Base-by-base conservation (phyloP, 1,140 invertebrate species). In the Polypedilum pembai region DNA sequence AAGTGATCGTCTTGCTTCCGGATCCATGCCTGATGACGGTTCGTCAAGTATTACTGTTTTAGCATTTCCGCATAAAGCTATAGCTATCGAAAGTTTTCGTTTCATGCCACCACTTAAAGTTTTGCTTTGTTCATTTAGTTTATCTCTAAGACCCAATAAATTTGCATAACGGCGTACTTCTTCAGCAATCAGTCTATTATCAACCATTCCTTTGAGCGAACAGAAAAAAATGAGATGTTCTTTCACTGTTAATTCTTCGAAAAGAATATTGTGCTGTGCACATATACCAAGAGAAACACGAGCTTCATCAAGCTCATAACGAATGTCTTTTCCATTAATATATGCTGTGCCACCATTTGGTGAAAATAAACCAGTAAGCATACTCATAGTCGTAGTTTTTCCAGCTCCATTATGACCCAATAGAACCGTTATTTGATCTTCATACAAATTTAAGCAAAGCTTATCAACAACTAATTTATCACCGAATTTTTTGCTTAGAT, bases 221-320 rank as follows among this genome's bases (percentile, higher is more conserved):
- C 89, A 88, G 82, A 93, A 96, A 81, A 95, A 95, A 76, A 89
- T 83, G 8, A 97, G 83, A 83, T 97, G 94, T 82, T 98, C 93
- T 40, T 85, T 84, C 3, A 96, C 94, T 15, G 91, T 96, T 33
- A 97, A 83, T 76, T 92, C 89, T 74, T 93, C 89, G 82, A 96
- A 96, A 3, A 97, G 85, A 76, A 96, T 90, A 81, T 97, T 93
- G 80, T 96, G 93, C 81, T 98, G 95, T 7, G 94, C 94, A 83
- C 95, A 98, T 1, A 94, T 83, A 1, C 93, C 92, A 1, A 94
- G 82, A 77, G 87, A 88, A 7, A 83, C 79, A 18, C 91, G 84
- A 1, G 91, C 89, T 10, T 77, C 75, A 1, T 75, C 77, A 2
- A 86, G 84, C 56, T 87, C 79, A 7, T 79, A 84, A 40, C 81